Base-by-base conservation (phyloP, 2,113 vertebrate species). In the Regulus satrapa region DNA sequence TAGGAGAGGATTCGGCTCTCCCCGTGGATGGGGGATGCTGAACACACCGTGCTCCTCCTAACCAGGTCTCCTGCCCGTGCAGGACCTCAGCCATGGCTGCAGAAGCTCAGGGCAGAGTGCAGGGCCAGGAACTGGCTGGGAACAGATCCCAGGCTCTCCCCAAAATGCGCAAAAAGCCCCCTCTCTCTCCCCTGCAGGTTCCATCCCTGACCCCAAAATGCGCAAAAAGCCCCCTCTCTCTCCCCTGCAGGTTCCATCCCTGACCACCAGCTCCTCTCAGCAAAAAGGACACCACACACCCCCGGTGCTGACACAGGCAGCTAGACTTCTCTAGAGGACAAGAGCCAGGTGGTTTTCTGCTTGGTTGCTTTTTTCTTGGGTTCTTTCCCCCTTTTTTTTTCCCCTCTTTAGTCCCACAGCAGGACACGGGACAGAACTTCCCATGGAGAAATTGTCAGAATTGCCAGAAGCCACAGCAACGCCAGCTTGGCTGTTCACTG, bases 1-100 rank as follows among this genome's bases (percentile, higher is more conserved):
- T 78, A 74, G 92, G 24, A 77, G 62, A 96, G 90, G 77, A 88
- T 80, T 67, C 82, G 78, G 90, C 63, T 93, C 82, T 88, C 9
- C 3, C 54, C 0, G 3, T 6, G 25, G 25, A 19, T 21, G 16
- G 79, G 72, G 43, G 85, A 69, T 66, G 89, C 41, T 48, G 87
- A 72, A 13, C 54, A 10, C 5, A 38, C 82, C 6, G 1, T 1
- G 67, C 82, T 90, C 78, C 66, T 88, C 63, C 84, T 3, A 16
- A 18, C 55, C 5, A 12, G 0, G 0, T 3, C 84, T 78, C 74
- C 88, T n/a, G 86, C 54, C 86, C 25, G 2, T 16, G 69, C 55
- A 92, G 89, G 73, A 63, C 89, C 80, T 49, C 72, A 72, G 64
- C 52, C 61, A 8, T 32, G 51, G 43, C 68, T 34, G 68, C 92